Conservation (phyloP, 1,140 invertebrate genomes). For the Drosophila sechellia region DNA sequence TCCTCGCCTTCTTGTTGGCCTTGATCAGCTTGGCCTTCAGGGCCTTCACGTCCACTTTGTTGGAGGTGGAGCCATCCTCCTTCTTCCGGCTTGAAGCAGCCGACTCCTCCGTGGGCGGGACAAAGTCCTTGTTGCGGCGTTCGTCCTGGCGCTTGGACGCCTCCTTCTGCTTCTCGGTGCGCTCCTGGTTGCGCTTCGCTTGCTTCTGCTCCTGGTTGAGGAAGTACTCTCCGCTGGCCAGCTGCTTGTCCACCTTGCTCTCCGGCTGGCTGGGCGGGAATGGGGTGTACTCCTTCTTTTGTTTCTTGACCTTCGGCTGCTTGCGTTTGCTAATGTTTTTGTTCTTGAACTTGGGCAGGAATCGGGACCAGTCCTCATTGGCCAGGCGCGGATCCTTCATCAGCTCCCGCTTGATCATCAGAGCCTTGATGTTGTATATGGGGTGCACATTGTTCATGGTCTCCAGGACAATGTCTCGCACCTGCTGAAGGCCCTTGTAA, state of each 20-base stretch:
- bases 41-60: constrained; percentile 69
- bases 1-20: constrained; percentile 67
- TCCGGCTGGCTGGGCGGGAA: constrained; percentile 97
- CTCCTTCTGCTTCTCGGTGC: constrained; percentile 90
- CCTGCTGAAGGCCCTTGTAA: constrained; percentile 96
- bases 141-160: constrained; percentile 90
- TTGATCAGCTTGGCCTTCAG: constrained; percentile 74
- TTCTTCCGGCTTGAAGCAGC: constrained; percentile 38
- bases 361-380: constrained; percentile 98
- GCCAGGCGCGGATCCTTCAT: constrained; percentile 95
- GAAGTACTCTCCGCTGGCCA: constrained; percentile 99
- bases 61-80: constrained; percentile 9
- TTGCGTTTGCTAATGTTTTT: constrained; percentile 95
- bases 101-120: constrained; percentile 90
- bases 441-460: constrained; percentile 99
- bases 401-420: constrained; percentile 99
- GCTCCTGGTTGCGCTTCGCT: constrained; percentile 89
- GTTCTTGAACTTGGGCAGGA: constrained; percentile 97
- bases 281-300: constrained; percentile 97
- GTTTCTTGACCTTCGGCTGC: constrained; percentile 92
- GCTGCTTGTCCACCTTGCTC: constrained; percentile 96
- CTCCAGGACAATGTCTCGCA: constrained; percentile 96
- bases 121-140: constrained; percentile 91
- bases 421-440: constrained; percentile 99
- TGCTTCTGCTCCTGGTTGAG: constrained; percentile 93